Evolutionary conservation across 53 echinoderm and acorn worm species (phyloP).

Genomic region (Arbacia lixula): DNA sequence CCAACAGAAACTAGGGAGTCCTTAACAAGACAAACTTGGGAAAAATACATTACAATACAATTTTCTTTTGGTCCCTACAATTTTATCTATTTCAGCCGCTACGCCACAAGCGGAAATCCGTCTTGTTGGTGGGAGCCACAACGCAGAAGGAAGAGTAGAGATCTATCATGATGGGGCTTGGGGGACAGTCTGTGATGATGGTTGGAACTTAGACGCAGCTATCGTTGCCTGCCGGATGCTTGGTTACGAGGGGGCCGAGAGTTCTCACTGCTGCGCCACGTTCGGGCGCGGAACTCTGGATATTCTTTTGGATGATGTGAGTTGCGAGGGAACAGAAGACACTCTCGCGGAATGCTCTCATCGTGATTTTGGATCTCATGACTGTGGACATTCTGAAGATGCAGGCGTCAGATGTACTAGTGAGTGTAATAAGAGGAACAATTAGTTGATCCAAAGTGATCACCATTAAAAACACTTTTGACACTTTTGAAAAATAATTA

Average conservation of each 20-base stretch:
- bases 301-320: slow-evolving; percentile 2
- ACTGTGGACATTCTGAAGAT: background rate
- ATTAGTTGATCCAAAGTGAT: too few species aligned
- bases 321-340: background rate
- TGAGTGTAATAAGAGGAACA: too few species aligned
- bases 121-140: background rate
- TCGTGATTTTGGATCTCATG: background rate
- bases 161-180: background rate
- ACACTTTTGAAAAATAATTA: too few species aligned
- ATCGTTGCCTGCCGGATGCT: background rate
- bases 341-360: background rate
- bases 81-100: too few species aligned
- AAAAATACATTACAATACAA: background rate
- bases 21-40: background rate
- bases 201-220: background rate
- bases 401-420: background rate
- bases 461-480: too few species aligned
- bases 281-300: background rate
- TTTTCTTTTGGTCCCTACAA: too few species aligned
- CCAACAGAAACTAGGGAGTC: too few species aligned
- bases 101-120: background rate
- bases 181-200: slow-evolving; percentile 17
- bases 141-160: slow-evolving; percentile 4
- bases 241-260: background rate
- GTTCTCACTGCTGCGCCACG: background rate